These are phyloP conservation scores for Morpho helenor DNA, from an alignment of 2,888 invertebrate species.

Conservation along the genomic window DNA sequence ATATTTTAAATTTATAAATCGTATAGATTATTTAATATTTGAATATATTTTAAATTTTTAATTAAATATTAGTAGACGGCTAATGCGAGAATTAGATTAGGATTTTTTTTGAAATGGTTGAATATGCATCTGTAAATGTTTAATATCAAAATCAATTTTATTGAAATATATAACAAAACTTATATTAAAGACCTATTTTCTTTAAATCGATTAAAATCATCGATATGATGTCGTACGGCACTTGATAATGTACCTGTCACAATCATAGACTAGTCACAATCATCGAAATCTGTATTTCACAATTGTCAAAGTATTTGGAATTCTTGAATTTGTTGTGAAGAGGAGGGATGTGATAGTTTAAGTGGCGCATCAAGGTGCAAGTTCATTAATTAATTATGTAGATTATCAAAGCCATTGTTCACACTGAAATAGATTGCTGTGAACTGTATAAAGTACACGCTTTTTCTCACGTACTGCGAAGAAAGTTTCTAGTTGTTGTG, in stretches of 20 bases:
- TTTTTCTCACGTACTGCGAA: conserved; percentile 61
- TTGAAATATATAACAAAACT: too few species aligned
- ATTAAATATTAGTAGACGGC: too few species aligned
- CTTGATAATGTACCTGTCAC: conserved; percentile 30
- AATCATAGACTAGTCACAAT: conserved; percentile 22
- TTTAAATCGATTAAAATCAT: too few species aligned
- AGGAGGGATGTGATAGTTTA: conserved; percentile 40
- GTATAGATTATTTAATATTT: too few species aligned
- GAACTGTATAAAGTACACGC: conserved; percentile 55
- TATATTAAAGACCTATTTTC: too few species aligned
- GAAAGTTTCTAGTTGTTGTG: conserved; percentile 55
- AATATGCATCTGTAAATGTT: too few species aligned
- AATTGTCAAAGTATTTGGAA: conserved; percentile 18
- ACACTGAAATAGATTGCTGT: conserved; percentile 53
- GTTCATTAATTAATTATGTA: conserved; percentile 57
- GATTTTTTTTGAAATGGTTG: too few species aligned
- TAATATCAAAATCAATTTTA: conserved; percentile 1
- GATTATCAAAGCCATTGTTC: conserved; percentile 68
- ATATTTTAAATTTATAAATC: too few species aligned
- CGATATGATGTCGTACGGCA: too few species aligned
- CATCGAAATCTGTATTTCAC: conserved; percentile 17
- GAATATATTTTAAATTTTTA: too few species aligned
- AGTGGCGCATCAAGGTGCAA: conserved; percentile 34
- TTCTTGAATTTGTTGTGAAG: conserved; percentile 38
- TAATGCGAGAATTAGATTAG: too few species aligned